Evolutionary conservation across 2,797 vertebrate species (phyloP).

Genomic region (Alectoris magna): DNA sequence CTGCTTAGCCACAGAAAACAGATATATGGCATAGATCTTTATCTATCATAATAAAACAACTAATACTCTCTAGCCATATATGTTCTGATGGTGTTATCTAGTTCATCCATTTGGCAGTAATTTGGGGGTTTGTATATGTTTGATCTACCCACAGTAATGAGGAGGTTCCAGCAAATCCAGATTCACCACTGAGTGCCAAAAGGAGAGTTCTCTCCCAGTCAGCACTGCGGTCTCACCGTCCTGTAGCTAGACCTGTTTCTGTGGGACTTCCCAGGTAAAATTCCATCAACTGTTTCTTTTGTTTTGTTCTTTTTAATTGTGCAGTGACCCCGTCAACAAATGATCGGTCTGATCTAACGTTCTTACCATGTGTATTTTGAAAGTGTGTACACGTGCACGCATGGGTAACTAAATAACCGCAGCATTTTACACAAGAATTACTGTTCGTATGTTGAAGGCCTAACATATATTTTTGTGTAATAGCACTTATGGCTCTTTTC

Average conservation of each 20-base stretch:
- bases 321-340: background rate
- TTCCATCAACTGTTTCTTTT: background rate
- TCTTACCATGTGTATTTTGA: background rate
- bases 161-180: conserved; percentile 74
- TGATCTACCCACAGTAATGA: conserved; percentile 77
- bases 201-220: conserved; percentile 92
- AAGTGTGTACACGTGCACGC: background rate
- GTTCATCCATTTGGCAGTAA: background rate
- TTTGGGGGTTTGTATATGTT: background rate
- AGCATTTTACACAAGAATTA: background rate
- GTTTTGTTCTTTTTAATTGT: background rate
- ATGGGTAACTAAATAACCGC: background rate
- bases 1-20: background rate
- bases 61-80: rapidly evolving
- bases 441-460: background rate
- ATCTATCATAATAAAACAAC: background rate
- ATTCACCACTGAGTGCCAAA: conserved; percentile 88
- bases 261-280: conserved; percentile 89
- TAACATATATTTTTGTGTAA: background rate
- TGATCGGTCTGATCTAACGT: background rate
- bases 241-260: conserved; percentile 92
- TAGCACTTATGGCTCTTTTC: background rate
- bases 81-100: background rate
- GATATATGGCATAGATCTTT: background rate
- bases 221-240: conserved; percentile 94